A percentile compares a stretch with the other conserved stretches of the same genome.
Conservation (phyloP, 2,888 invertebrate species). For the Hypolimnas misippus region DNA sequence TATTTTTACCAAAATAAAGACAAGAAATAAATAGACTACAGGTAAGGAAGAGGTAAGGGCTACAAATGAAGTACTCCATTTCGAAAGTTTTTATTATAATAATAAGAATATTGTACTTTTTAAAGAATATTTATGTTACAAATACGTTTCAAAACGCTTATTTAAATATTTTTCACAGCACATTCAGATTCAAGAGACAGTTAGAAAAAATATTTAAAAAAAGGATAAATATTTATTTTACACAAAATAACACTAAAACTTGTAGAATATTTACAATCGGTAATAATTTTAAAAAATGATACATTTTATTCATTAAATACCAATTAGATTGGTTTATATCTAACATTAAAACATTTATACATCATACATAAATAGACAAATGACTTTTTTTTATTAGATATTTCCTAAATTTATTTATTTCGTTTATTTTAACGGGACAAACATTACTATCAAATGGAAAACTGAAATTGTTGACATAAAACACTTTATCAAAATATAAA, state of each 20-base stretch:
- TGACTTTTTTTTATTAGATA: neutral
- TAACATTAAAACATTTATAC: constrained; percentile 6
- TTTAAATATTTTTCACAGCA: constrained; percentile 32
- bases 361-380: neutral
- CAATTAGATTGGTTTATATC: constrained; percentile 12
- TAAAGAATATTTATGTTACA: constrained; percentile 35
- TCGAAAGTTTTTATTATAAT: constrained; percentile 19
- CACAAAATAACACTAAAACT: constrained; percentile 18
- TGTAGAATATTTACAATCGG: constrained; percentile 27
- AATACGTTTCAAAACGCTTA: constrained; percentile 44
- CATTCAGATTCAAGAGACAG: constrained; percentile 33
- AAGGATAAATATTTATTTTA: constrained; percentile 7
- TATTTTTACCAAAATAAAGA: no score
- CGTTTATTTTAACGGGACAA: neutral
- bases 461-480: no score
- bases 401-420: neutral
- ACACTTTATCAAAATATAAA: no score
- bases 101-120: constrained; percentile 26
- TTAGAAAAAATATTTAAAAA: constrained; percentile 19
- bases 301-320: constrained; percentile 16
- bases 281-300: constrained; percentile 24
- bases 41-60: no score
- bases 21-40: neutral
- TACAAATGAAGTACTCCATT: neutral
- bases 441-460: no score